Evolutionary conservation across 2,888 invertebrate species (phyloP).

Genomic region (Rotaria magnacalcarata): DNA sequence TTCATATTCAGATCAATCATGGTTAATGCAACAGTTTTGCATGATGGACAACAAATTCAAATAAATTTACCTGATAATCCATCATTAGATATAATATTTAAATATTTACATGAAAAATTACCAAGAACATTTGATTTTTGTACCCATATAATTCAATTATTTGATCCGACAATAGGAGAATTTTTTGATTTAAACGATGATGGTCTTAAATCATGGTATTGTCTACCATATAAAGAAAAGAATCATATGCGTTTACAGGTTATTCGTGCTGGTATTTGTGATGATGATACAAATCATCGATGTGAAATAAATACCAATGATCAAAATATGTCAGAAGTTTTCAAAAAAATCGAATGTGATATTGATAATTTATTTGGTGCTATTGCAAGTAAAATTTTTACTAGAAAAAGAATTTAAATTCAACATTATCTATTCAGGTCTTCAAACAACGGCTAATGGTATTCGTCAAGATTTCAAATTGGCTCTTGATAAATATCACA

Average conservation of each 20-base stretch:
- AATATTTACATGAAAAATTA: neutral
- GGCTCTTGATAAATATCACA: neutral
- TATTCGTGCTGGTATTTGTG: neutral
- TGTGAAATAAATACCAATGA: neutral
- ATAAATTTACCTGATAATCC: conserved; percentile 2
- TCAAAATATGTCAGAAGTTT: conserved; percentile 10
- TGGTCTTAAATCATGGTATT: neutral
- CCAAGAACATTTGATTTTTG: neutral
- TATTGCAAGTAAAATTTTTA: neutral
- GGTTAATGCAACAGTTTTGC: neutral
- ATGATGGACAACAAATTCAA: neutral
- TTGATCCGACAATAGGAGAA: conserved; percentile 11
- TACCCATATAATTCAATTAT: conserved; percentile 24
- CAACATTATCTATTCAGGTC: neutral
- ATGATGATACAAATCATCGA: neutral
- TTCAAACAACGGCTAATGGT: neutral
- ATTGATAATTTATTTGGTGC: neutral
- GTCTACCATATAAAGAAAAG: neutral
- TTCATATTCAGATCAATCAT: neutral
- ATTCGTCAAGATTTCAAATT: conserved; percentile 1
- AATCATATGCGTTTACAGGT: neutral
- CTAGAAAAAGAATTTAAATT: too few relatives aligned
- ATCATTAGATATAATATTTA: neutral
- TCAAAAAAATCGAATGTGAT: neutral
- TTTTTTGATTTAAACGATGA: conserved; percentile 35